phyloP scores from a whole-genome alignment of 1,140 invertebrate genomes.

The Brachionus paranguensis region DNA sequence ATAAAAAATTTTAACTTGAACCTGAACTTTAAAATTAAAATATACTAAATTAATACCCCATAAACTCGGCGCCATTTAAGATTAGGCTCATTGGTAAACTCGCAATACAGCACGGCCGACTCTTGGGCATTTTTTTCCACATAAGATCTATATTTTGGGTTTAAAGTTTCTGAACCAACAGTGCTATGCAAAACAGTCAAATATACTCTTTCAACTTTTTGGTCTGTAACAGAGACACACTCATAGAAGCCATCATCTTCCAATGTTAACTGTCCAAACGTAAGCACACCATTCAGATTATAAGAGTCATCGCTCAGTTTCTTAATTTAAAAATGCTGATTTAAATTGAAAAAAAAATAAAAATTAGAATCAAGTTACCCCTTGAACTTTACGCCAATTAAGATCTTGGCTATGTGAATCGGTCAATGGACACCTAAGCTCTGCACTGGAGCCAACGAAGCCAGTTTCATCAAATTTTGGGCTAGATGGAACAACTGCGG shows the following conservation, averaged over 20 bases:
- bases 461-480: background rate
- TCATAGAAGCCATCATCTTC: slow-evolving; percentile 1
- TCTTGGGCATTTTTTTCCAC: background rate
- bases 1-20: too few species aligned
- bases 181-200: background rate
- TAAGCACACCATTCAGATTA: background rate
- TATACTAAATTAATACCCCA: background rate
- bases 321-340: background rate
- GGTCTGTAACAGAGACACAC: background rate
- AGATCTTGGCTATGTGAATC: background rate
- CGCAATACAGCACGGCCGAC: background rate
- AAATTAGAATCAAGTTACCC: background rate
- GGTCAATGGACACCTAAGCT: background rate
- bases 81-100: background rate
- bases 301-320: background rate
- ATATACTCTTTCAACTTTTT: background rate
- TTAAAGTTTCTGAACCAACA: background rate
- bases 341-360: background rate
- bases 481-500: background rate
- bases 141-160: background rate
- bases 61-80: background rate
- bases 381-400: background rate
- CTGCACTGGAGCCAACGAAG: background rate
- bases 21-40: background rate
- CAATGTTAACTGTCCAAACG: background rate